Conservation (phyloP, 2,797 vertebrate species). For the Melanotaenia maccullochi region DNA sequence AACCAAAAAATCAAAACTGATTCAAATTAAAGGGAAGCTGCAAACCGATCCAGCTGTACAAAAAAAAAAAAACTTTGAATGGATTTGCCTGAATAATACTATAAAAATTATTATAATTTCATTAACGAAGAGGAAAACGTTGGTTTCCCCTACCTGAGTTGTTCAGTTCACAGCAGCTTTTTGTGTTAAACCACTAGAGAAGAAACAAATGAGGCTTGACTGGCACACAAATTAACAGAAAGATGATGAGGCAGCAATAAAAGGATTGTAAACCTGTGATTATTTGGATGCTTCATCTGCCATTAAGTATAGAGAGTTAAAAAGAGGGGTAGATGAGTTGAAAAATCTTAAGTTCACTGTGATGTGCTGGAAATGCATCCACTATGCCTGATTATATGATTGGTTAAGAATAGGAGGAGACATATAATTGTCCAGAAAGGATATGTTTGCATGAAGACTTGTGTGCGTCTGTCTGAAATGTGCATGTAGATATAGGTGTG, state of each 20-base stretch:
- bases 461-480: slow-evolving; percentile 24
- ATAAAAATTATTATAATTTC: slow-evolving; percentile 20
- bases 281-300: slow-evolving; percentile 61
- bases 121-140: not conserved
- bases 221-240: slow-evolving; percentile 38
- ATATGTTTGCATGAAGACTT: slow-evolving; percentile 19
- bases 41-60: not conserved
- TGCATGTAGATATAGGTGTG: slow-evolving; percentile 15
- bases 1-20: not conserved
- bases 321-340: slow-evolving; percentile 27
- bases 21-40: not conserved
- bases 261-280: slow-evolving; percentile 59
- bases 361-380: slow-evolving; percentile 8
- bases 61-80: slow-evolving; percentile 7
- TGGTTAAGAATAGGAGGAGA: not conserved
- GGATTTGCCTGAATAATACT: not conserved
- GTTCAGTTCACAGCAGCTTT: not conserved
- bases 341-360: slow-evolving; percentile 53
- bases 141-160: not conserved
- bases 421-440: slow-evolving; percentile 15
- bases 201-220: slow-evolving; percentile 51
- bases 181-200: not conserved
- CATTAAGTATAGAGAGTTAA: slow-evolving; percentile 62
- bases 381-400: not conserved
- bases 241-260: slow-evolving; percentile 59